phyloP scores from a whole-genome alignment of 2,888 invertebrate species.

The Synergus gifuensis region DNA sequence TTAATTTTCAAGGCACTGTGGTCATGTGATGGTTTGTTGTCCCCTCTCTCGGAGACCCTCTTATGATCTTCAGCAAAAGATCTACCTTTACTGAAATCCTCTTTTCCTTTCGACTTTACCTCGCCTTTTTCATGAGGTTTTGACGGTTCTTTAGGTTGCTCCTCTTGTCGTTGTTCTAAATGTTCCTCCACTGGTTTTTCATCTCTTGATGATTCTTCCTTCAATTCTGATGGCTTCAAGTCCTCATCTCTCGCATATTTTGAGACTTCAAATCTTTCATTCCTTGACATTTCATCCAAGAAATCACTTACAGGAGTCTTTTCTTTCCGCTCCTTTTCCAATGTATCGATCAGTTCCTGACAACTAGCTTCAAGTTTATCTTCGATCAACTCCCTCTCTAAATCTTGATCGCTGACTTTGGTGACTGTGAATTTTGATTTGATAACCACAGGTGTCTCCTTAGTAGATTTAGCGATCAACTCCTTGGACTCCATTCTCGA shows the following conservation, averaged over 20 bases:
- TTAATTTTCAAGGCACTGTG: conserved; percentile 79
- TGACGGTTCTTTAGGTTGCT: background rate
- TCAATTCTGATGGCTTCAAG: conserved; percentile 34
- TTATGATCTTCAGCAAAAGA: conserved; percentile 65
- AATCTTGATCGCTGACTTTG: conserved; percentile 68
- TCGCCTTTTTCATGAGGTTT: background rate
- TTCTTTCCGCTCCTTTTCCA: conserved; percentile 72
- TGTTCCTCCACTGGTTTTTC: conserved; percentile 46
- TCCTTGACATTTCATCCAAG: conserved; percentile 50
- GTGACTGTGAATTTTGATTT: conserved; percentile 69
- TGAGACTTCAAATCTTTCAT: conserved; percentile 46
- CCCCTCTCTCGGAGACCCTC: conserved; percentile 64
- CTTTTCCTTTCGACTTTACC: conserved; percentile 21
- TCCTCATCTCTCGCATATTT: conserved; percentile 52
- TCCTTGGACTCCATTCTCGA: conserved; percentile 62
- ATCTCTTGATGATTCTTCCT: background rate
- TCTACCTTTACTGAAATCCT: conserved; percentile 53
- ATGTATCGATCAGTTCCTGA: conserved; percentile 73
- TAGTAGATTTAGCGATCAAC: background rate
- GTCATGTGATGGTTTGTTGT: conserved; percentile 67
- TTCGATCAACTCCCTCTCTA: conserved; percentile 73
- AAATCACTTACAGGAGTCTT: conserved; percentile 68
- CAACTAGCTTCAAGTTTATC: conserved; percentile 73
- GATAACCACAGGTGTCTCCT: background rate
- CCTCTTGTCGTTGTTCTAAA: background rate